These are phyloP conservation scores for Sorex fumeus DNA, from an alignment of 2,113 vertebrate species.

Conservation along the genomic window DNA sequence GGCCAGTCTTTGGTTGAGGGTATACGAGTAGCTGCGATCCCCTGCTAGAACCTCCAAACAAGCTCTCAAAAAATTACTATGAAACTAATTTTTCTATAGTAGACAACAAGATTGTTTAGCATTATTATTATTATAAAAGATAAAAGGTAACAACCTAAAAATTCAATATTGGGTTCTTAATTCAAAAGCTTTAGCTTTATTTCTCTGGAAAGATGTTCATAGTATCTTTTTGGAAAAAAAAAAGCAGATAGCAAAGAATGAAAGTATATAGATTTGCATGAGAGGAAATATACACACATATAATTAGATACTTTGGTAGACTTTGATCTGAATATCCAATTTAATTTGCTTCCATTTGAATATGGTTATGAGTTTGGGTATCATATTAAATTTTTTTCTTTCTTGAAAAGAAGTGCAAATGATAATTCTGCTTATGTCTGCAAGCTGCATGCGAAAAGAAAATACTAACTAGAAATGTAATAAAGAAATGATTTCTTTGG, in stretches of 20 bases:
- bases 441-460: constrained; percentile 73
- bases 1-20: no score
- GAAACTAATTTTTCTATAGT: not conserved
- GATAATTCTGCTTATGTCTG: constrained; percentile 74
- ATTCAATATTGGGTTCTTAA: not conserved
- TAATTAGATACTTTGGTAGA: constrained; percentile 68
- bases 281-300: not conserved
- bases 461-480: constrained; percentile 80
- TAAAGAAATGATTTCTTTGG: constrained; percentile 83
- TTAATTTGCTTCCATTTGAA: constrained; percentile 74
- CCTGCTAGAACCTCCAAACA: no score
- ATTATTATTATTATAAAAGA: not conserved
- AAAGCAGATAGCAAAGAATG: constrained; percentile 20
- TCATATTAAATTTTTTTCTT: constrained; percentile 76
- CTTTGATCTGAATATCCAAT: constrained; percentile 67
- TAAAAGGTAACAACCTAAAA: not conserved
- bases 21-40: no score
- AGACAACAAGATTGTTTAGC: not conserved
- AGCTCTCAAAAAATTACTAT: no score
- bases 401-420: constrained; percentile 72
- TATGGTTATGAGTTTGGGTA: constrained; percentile 71
- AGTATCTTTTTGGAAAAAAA: constrained; percentile 38
- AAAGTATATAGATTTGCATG: not conserved
- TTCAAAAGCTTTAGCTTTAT: not conserved
- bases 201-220: constrained; percentile 18